Evolutionary conservation across 2,888 invertebrate species (phyloP), one percentile per base, ranked within the genome.

Genomic region (Bimastos eiseni): DNA sequence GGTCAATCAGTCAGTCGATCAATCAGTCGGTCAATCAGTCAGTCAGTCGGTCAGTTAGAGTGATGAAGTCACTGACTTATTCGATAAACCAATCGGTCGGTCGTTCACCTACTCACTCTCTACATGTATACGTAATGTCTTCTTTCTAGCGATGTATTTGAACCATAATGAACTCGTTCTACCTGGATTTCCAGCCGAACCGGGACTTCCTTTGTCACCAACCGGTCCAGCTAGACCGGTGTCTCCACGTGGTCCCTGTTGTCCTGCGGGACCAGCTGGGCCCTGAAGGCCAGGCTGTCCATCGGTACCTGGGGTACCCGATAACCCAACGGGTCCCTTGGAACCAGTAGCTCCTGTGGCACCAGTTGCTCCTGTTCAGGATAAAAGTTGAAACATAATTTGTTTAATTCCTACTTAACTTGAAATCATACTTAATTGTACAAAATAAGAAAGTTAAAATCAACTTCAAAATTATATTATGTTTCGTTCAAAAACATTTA

Each of bases 141-240:
- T n/a, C n/a, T 0, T 30, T 70, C 70, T n/a, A n/a, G 30, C 70
- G 8, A 70, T 70, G 30, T 8, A 55, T 11, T 70, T 3, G n/a
- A 3, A 70, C 30, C 11, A n/a, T 70, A n/a, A n/a, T 30, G 70
- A 70, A 70, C 70, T 70, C 8, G 30, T 70, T 30, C 49, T 70
- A 70, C 92, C 92, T 36, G 83, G 49, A 49, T 49, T 83, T 90
- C 92, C 92, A 49, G 83, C 19, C 41, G 44, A 38, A 17, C 92
- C 92, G 17, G 83, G 55, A 8, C 49, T 86, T 83, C 92, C 92
- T 41, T 89, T 70, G 21, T 83, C 55, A 41, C 92, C 91, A 37
- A 19, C 70, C 21, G 37, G 41, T 24, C 91, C 91, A 90, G 19
- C 17, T 33, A 34, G 41, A 44, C 91, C 91, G 21, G 89, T 24